These are phyloP conservation scores for Henricia sp. DNA, from an alignment of 53 echinoderm and acorn worm species.

Conservation along the genomic window DNA sequence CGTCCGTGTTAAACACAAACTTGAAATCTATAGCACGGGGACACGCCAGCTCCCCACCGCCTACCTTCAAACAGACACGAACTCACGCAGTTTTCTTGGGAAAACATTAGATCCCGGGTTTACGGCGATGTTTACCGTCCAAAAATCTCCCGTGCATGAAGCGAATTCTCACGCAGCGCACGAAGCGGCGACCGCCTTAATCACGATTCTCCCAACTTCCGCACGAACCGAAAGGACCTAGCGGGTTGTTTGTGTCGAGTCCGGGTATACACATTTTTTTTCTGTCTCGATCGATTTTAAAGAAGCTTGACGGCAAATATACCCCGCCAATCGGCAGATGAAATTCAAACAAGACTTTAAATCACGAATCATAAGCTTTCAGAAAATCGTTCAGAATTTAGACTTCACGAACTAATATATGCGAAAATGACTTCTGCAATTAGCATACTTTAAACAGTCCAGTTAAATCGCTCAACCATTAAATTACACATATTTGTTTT, in stretches of 20 bases:
- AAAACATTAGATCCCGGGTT: neutral
- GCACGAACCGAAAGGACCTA: slow-evolving; percentile 7
- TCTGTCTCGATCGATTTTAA: neutral
- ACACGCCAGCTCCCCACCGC: neutral
- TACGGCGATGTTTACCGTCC: slow-evolving; percentile 19
- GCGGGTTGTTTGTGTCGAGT: slow-evolving; percentile 39
- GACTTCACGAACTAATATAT: too few relatives aligned
- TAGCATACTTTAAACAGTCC: too few relatives aligned
- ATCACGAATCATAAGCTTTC: neutral
- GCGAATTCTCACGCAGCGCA: slow-evolving; percentile 56
- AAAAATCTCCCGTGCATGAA: slow-evolving; percentile 45
- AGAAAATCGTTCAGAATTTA: too few relatives aligned
- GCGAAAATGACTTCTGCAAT: too few relatives aligned
- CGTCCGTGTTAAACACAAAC: slow-evolving; percentile 12
- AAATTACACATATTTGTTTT: too few relatives aligned
- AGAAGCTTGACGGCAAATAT: neutral
- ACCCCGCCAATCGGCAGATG: too few relatives aligned
- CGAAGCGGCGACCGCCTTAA: slow-evolving; percentile 23
- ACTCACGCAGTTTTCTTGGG: neutral
- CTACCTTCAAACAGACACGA: slow-evolving; percentile 23
- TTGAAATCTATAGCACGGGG: neutral
- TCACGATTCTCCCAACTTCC: slow-evolving; percentile 31
- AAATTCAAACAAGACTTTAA: neutral
- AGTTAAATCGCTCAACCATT: too few relatives aligned
- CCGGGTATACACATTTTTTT: neutral